These are phyloP conservation scores for Opisthocomus hoazin DNA, from an alignment of 2,113 vertebrate genomes.

Conservation along the genomic window DNA sequence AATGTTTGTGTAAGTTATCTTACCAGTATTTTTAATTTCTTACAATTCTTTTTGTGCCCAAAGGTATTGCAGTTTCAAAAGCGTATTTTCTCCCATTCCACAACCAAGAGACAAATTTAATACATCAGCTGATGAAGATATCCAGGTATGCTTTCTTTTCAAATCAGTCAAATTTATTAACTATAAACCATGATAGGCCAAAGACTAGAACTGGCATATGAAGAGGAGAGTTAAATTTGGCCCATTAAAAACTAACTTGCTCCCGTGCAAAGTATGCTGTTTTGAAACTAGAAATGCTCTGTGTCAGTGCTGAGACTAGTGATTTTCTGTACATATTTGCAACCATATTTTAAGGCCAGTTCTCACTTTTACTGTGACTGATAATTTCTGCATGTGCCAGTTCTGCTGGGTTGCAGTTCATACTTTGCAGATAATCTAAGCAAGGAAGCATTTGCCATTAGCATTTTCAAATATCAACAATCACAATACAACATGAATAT, in stretches of 20 bases:
- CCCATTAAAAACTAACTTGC: not conserved
- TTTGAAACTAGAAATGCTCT: not conserved
- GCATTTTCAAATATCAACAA: not conserved
- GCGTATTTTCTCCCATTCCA: constrained; percentile 6
- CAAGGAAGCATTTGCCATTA: not conserved
- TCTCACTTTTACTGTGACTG: not conserved
- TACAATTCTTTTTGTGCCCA: not conserved
- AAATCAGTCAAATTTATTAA: not conserved
- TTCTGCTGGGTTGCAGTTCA: not conserved
- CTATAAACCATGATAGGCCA: not conserved
- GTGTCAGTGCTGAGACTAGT: not conserved
- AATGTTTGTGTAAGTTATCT: not conserved
- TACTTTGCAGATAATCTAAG: not conserved
- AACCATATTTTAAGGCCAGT: not conserved
- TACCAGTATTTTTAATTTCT: not conserved
- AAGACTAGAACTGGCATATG: not conserved
- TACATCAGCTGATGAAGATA: not conserved
- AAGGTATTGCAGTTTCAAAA: constrained; percentile 8
- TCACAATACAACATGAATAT: not conserved
- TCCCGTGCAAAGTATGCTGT: not conserved
- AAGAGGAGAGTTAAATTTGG: not conserved
- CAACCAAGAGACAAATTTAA: constrained; percentile 32
- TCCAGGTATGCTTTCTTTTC: constrained; percentile 2
- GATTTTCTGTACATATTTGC: not conserved
- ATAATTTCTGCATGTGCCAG: not conserved